Evolutionary conservation across 2,797 vertebrate species (phyloP).

Genomic region (Cyprinella venusta): DNA sequence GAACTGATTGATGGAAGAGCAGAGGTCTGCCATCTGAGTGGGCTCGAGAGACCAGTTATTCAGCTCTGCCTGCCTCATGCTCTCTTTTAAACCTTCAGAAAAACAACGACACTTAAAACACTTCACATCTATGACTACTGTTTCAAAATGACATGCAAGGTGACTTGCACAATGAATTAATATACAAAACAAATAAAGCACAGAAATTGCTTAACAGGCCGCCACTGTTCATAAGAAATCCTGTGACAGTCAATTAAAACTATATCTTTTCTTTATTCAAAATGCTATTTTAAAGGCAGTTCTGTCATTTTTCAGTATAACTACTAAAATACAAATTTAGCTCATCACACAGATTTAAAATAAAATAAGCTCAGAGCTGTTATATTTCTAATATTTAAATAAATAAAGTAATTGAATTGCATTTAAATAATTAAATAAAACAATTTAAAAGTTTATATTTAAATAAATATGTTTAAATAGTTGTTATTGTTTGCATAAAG

Average conservation of each 20-base stretch:
- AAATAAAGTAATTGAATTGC: too few species aligned
- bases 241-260: constrained; percentile 67
- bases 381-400: too few species aligned
- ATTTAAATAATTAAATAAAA: too few species aligned
- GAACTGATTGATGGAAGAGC: constrained; percentile 93
- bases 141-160: neutral
- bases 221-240: constrained; percentile 64
- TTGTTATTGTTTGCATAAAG: neutral
- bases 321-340: too few species aligned
- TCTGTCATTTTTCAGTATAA: constrained; percentile 35
- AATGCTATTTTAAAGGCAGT: constrained; percentile 72
- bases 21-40: constrained; percentile 91
- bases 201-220: neutral
- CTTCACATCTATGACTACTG: neutral
- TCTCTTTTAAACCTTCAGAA: constrained; percentile 86
- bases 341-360: too few species aligned
- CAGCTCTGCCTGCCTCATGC: constrained; percentile 92
- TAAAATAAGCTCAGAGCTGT: too few species aligned
- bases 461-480: neutral
- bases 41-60: constrained; percentile 95
- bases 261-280: constrained; percentile 63
- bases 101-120: neutral
- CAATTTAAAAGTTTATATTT: neutral
- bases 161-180: neutral
- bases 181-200: constrained; percentile 15